Conservation (phyloP, 2,113 vertebrate species). For the Phalacrocorax aristotelis region DNA sequence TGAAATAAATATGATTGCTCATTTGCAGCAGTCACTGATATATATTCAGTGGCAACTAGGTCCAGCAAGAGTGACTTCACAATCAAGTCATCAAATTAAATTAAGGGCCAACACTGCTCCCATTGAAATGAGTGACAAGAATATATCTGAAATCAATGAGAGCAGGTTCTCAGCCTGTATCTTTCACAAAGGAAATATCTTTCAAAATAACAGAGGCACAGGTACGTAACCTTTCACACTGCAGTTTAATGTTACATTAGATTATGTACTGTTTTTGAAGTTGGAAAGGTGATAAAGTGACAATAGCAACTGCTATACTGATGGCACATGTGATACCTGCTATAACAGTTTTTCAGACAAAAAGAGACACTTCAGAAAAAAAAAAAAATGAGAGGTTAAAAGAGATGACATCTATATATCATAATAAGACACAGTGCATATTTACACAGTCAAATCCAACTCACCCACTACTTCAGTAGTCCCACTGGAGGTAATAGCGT, state of each 20-base stretch:
- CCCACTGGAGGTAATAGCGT: not conserved
- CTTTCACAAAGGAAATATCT: not conserved
- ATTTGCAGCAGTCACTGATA: not conserved
- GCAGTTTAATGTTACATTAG: not conserved
- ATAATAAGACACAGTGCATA: accelerated
- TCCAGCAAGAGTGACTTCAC: not conserved
- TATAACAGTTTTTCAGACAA: not conserved
- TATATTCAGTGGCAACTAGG: not conserved
- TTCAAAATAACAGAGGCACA: not conserved
- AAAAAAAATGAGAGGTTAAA: not conserved
- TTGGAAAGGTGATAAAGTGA: not conserved
- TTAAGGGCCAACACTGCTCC: not conserved
- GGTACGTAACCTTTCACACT: not conserved
- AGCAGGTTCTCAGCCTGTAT: not conserved
- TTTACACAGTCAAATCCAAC: not conserved
- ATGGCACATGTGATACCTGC: not conserved
- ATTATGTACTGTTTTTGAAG: not conserved
- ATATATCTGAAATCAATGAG: not conserved
- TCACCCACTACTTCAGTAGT: not conserved
- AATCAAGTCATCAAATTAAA: not conserved
- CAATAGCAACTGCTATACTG: not conserved
- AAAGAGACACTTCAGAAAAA: not conserved
- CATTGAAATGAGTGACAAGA: not conserved
- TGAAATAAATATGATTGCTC: not conserved
- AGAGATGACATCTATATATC: not conserved